phyloP scores from a whole-genome alignment of 2,113 vertebrate species.

The Physeter macrocephalus region DNA sequence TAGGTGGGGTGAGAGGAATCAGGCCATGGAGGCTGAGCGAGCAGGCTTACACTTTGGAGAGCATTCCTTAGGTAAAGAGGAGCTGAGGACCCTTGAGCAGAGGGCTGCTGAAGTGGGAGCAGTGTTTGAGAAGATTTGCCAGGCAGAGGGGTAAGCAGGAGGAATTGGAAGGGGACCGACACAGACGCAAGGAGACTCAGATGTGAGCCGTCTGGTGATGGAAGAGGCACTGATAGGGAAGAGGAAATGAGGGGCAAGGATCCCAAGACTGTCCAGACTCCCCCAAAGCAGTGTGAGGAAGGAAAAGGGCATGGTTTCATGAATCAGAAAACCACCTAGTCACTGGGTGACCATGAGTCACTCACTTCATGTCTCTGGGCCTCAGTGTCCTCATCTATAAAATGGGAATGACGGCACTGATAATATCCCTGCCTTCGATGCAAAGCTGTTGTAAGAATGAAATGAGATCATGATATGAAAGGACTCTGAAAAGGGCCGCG shows the following conservation, averaged over 20 bases:
- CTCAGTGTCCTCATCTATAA: background rate
- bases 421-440: background rate
- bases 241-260: background rate
- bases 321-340: background rate
- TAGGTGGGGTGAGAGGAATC: accelerated
- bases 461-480: background rate
- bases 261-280: background rate
- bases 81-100: background rate
- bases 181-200: background rate
- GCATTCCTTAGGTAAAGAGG: background rate
- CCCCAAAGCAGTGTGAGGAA: background rate
- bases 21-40: accelerated
- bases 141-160: background rate
- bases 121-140: background rate
- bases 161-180: background rate
- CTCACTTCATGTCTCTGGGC: background rate
- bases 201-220: accelerated
- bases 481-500: background rate
- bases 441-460: background rate
- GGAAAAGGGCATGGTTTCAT: background rate
- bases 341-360: background rate
- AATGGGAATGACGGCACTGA: background rate
- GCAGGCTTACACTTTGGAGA: background rate
- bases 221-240: background rate
- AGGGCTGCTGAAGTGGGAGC: background rate